Base-by-base conservation (phyloP, 2,797 vertebrate genomes). In the Bradypus variegatus region DNA sequence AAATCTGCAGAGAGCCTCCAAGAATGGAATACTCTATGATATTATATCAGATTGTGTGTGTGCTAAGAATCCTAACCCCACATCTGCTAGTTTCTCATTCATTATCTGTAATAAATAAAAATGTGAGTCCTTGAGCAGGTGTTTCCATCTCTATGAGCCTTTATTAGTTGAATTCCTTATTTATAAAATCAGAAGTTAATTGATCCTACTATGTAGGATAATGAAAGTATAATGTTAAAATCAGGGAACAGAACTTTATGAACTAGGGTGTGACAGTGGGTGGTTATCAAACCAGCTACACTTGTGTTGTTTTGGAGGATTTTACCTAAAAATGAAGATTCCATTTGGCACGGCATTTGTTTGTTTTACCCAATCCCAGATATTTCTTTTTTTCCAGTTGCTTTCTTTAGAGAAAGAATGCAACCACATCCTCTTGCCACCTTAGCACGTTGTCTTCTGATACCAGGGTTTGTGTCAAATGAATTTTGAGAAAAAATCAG, bases 11-110 rank as follows among this genome's bases (percentile, higher is more conserved):
- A 8, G 70, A 79, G 48, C 76, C 48, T 75, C 50, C 4, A 58
- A 85, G 60, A 16, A 82, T 33, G n/a, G 76, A 92, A 86, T 65
- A 60, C 76, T 91, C 85, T 81, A 19, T 79, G 81, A 75, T 13
- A 60, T 69, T 55, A 15, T 45, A 25, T 60, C 31, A 91, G 80
- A 83, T 8, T 0, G 4, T 33, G 29, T 5, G 23, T 62, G 0
- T 5, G 11, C 69, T 77, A 77, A 72, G 48, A 82, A 50, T 5
- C 4, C 41, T 75, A 33, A 72, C 73, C 36, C 18, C 8, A 45
- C 89, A 25, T 33, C 58, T 13, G 23, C 41, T 45, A 6, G 31
- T 45, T 58, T 45, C 29, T 73, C 77, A 50, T 62, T 64, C 36
- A 14, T 64, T n/a, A 18, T 72, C 67, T 81, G 62, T 23, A 23